A percentile compares a stretch with the other conserved stretches of the same genome.
phyloP scores from a whole-genome alignment of 2,888 invertebrate genomes.

The Apamea monoglypha region DNA sequence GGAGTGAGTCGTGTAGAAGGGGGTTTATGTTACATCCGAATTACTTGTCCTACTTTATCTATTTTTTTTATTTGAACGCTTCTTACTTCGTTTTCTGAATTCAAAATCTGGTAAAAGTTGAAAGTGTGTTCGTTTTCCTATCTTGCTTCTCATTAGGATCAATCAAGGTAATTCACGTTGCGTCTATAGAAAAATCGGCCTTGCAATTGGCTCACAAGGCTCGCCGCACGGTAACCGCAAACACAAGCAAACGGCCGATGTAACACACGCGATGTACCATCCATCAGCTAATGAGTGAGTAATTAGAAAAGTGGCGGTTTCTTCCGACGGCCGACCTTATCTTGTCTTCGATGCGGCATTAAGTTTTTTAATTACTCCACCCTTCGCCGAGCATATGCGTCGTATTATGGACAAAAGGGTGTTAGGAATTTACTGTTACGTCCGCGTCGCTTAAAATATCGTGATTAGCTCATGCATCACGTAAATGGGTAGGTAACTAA shows the following conservation, averaged over 20 bases:
- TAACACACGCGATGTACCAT: conserved; percentile 69
- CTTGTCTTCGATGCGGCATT: conserved; percentile 88
- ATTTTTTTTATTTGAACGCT: conserved; percentile 26
- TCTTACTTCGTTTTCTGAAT: conserved; percentile 10
- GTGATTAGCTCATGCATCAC: conserved; percentile 22
- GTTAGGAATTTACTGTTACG: conserved; percentile 15
- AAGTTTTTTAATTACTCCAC: conserved; percentile 87
- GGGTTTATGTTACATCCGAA: conserved; percentile 58
- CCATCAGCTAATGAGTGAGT: conserved; percentile 90
- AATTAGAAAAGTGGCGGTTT: conserved; percentile 89
- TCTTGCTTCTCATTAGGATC: conserved; percentile 25
- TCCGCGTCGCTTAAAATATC: not conserved
- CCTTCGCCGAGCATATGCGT: conserved; percentile 65
- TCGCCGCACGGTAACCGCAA: conserved; percentile 58
- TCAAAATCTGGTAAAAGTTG: not conserved
- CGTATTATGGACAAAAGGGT: conserved; percentile 38
- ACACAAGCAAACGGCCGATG: conserved; percentile 65
- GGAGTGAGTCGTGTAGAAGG: conserved; percentile 76
- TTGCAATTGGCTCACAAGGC: conserved; percentile 61
- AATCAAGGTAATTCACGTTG: conserved; percentile 52
- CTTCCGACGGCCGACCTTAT: conserved; percentile 88
- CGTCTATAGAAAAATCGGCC: conserved; percentile 55
- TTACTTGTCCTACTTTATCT: conserved; percentile 53
- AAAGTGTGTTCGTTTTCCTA: not conserved
- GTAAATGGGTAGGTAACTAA: not conserved